Percentiles rank a stretch among this genome's conserved stretches.
Evolutionary conservation across 2,888 invertebrate species (phyloP).

Genomic region (Mythimna lalbum): DNA sequence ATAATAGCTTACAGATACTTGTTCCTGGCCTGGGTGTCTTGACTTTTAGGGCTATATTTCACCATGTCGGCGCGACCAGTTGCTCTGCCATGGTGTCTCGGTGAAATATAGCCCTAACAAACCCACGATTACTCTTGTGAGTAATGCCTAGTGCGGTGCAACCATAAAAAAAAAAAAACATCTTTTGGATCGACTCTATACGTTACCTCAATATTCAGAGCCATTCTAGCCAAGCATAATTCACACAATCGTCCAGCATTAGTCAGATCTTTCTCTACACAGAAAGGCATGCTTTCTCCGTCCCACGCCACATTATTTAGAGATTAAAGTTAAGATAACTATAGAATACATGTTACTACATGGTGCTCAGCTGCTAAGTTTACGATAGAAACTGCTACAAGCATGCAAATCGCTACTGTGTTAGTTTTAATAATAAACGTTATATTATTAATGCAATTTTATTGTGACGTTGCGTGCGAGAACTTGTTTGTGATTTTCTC

Average conservation of each 20-base stretch:
- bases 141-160: no score
- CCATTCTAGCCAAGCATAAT: not conserved
- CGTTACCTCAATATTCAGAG: no score
- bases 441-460: slow-evolving; percentile 16
- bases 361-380: not conserved
- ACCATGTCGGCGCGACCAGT: no score
- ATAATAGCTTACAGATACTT: no score
- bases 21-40: no score
- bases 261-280: not conserved
- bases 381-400: slow-evolving; percentile 18
- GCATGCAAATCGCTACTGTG: slow-evolving; percentile 20
- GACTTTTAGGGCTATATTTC: no score
- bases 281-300: slow-evolving; percentile 14
- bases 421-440: slow-evolving; percentile 29
- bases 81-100: no score
- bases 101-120: no score
- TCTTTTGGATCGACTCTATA: no score
- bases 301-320: not conserved
- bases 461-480: slow-evolving; percentile 29
- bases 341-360: slow-evolving; percentile 13
- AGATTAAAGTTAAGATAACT: slow-evolving; percentile 14
- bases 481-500: slow-evolving; percentile 41
- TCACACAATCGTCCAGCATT: not conserved
- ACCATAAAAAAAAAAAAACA: no score
- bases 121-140: no score